Percentiles rank a stretch among this genome's conserved stretches.
Evolutionary conservation across 2,797 vertebrate species (phyloP).

Genomic region (Aselliscus stoliczkanus): DNA sequence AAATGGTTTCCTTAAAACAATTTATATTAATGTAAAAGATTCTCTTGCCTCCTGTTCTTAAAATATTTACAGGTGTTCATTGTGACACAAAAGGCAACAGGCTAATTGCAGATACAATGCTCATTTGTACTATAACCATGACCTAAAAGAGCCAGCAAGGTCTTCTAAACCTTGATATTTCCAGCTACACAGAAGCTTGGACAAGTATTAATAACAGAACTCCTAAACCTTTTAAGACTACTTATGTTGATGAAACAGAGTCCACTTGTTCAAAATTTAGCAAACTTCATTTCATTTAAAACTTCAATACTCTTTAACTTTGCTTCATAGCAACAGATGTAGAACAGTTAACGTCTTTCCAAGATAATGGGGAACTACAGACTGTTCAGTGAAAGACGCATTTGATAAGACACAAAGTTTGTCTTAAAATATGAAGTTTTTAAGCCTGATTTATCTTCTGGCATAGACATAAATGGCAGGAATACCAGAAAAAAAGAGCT

Average conservation of each 20-base stretch:
- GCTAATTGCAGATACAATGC: fast-evolving
- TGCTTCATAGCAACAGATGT: not conserved
- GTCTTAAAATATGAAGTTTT: not conserved
- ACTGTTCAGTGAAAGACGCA: not conserved
- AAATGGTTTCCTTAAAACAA: slow-evolving; percentile 53
- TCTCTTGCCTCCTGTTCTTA: not conserved
- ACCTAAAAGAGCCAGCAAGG: not conserved
- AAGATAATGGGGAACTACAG: not conserved
- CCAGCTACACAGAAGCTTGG: not conserved
- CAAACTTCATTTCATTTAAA: not conserved
- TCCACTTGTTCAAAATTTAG: not conserved
- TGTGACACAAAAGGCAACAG: not conserved
- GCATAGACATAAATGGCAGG: not conserved
- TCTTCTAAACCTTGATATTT: not conserved
- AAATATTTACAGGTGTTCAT: not conserved
- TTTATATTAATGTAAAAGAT: not conserved
- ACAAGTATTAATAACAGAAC: not conserved
- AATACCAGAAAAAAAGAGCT: not conserved
- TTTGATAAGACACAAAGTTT: not conserved
- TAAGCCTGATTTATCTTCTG: not conserved
- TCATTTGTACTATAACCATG: too few relatives aligned
- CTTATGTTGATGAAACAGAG: not conserved
- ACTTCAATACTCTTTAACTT: not conserved
- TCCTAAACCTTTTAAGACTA: not conserved
- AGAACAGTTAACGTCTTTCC: not conserved